Conservation (phyloP, 2,113 vertebrate genomes). For the Progne subis region DNA sequence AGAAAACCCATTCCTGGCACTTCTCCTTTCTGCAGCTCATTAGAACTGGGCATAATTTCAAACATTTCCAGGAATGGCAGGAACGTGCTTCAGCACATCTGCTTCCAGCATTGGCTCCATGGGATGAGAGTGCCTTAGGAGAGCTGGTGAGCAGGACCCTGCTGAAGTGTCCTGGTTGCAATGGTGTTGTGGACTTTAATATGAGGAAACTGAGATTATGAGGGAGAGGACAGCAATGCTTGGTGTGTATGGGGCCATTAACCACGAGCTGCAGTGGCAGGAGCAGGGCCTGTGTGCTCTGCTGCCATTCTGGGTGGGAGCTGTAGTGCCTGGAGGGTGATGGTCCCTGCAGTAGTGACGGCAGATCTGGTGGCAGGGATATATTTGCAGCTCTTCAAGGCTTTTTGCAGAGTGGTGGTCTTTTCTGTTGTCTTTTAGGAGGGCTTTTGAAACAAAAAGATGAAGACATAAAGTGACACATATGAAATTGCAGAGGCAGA, state of each 20-base stretch:
- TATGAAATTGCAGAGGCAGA: not conserved
- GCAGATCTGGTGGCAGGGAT: not conserved
- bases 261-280: accelerated
- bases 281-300: not conserved
- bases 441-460: not conserved
- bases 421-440: not conserved
- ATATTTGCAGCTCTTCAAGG: accelerated
- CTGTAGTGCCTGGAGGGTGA: not conserved
- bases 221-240: not conserved
- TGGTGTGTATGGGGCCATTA: not conserved
- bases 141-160: not conserved
- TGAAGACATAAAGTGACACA: not conserved
- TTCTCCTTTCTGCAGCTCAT: not conserved
- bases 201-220: not conserved
- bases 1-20: not conserved
- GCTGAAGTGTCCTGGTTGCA: accelerated
- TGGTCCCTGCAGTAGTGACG: not conserved
- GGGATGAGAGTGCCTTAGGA: not conserved
- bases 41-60: not conserved
- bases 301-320: not conserved
- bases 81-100: not conserved
- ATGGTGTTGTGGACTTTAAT: not conserved
- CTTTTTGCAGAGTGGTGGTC: not conserved
- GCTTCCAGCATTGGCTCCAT: accelerated
- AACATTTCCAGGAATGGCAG: not conserved